A percentile compares a stretch with the other conserved stretches of the same genome.
These are phyloP conservation scores for Sicus ferrugineus DNA, from an alignment of 2,888 invertebrate species.

Conservation along the genomic window DNA sequence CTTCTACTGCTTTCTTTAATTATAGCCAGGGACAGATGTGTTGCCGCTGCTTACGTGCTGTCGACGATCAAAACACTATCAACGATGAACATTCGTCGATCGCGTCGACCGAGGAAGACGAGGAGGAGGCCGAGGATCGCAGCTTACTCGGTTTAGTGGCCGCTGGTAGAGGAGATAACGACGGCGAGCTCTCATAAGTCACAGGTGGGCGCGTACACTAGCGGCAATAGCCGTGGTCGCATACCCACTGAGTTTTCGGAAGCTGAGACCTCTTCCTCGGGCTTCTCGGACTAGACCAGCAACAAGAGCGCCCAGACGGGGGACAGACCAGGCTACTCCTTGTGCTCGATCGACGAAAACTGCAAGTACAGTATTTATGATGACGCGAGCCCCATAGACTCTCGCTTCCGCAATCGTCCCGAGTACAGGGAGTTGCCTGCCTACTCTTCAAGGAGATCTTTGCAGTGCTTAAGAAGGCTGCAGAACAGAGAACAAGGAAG, in stretches of 20 bases:
- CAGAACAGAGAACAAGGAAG: constrained; percentile 83
- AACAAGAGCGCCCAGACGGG: constrained; percentile 87
- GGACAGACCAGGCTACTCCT: constrained; percentile 78
- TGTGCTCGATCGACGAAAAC: constrained; percentile 85
- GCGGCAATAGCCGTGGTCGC: constrained; percentile 67
- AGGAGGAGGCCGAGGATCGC: constrained; percentile 67
- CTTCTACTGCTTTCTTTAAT: too few species aligned
- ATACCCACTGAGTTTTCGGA: constrained; percentile 86
- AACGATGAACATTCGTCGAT: constrained; percentile 69
- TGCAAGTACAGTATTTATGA: constrained; percentile 87
- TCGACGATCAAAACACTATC: constrained; percentile 65
- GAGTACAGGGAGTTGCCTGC: constrained; percentile 82
- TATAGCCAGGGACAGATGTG: constrained; percentile 86
- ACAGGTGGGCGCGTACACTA: constrained; percentile 64
- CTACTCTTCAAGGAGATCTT: constrained; percentile 87
- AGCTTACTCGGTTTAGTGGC: constrained; percentile 65
- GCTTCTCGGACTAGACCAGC: constrained; percentile 84
- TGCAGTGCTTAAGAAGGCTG: constrained; percentile 82
- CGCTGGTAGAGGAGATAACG: constrained; percentile 54
- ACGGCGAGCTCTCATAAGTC: constrained; percentile 52
- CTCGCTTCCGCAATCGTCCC: constrained; percentile 82
- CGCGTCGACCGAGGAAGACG: constrained; percentile 71
- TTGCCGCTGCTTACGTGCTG: constrained; percentile 78
- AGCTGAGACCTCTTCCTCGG: constrained; percentile 85
- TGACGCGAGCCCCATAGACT: constrained; percentile 80